Evolutionary conservation across 2,888 invertebrate species (phyloP), one percentile per base, ranked within the genome.

Genomic region (Melipona bicolor): DNA sequence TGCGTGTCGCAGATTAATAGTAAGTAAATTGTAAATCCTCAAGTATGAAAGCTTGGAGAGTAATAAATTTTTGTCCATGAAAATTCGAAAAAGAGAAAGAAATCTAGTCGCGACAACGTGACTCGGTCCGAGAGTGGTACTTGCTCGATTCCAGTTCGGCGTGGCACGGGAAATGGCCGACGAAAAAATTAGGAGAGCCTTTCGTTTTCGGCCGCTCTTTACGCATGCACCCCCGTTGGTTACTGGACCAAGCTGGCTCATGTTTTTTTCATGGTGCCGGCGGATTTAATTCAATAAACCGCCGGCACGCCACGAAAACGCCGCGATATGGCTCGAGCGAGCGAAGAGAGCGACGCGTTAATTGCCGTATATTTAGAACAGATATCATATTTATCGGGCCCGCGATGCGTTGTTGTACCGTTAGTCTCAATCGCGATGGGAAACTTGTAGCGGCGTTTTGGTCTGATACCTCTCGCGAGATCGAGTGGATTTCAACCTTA

Each of bases 191-290:
- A 54, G 70, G 36, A 17, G 32, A 52, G 69, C 17, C 17, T 54
- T n/a, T 56, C 54, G 54, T 56, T 70, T 70, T 70, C n/a, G 32
- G 54, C 70, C n/a, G 36, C n/a, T 54, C 27, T 54, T 54, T 56
- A 70, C n/a, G 36, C 56, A n/a, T 56, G n/a, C 36, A 70, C 17
- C 36, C 54, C 70, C 43, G 27, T 43, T 43, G 54, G n/a, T 36
- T 56, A 56, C 32, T n/a, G 70, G 54, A 70, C 54, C 54, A 56
- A 70, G 36, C 17, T 70, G 9, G 54, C 36, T 70, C 54, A 21
- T 54, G 56, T 62, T 32, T 61, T 21, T 52, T 56, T 52, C 68
- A n/a, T 70, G 54, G 70, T n/a, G 5, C 4, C 70, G 13, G 32
- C 11, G 36, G 32, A 56, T 70, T 70, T 70, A 36, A 70, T 70